These are phyloP conservation scores for Euwallacea fornicatus DNA, from an alignment of 1,140 invertebrate species.

Conservation along the genomic window DNA sequence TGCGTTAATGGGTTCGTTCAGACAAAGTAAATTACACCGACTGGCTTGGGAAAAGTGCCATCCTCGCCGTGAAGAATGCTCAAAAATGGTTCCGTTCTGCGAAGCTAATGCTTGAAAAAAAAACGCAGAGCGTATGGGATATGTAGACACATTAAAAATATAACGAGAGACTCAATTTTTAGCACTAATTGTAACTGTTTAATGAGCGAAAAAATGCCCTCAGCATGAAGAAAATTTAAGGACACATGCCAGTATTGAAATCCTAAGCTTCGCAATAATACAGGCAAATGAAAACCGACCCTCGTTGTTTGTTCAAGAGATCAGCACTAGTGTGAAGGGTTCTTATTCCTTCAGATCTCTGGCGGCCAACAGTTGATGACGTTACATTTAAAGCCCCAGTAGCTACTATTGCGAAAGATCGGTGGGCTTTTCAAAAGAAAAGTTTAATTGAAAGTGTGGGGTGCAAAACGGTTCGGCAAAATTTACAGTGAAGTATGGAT, in stretches of 20 bases:
- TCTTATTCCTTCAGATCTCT: constrained; percentile 33
- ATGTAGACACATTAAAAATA: background rate
- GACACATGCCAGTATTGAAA: constrained; percentile 25
- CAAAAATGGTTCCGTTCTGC: constrained; percentile 10
- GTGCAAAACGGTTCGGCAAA: background rate
- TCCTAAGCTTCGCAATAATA: constrained; percentile 28
- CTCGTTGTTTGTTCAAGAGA: constrained; percentile 41
- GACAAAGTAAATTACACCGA: constrained; percentile 21
- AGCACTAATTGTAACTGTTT: background rate
- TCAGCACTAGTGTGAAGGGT: constrained; percentile 38
- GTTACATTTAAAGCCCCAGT: constrained; percentile 20
- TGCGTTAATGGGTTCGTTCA: constrained; percentile 18
- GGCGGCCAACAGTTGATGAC: constrained; percentile 32
- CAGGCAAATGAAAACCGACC: constrained; percentile 35
- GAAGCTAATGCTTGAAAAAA: background rate
- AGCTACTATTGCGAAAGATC: background rate
- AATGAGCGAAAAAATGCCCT: background rate
- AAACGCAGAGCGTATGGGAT: background rate
- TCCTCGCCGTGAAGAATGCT: constrained; percentile 7
- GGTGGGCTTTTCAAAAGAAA: constrained; percentile 8
- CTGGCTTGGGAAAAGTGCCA: constrained; percentile 21
- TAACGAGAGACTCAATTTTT: background rate
- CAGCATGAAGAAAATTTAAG: background rate
- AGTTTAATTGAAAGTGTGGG: constrained; percentile 26
- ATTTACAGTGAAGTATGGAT: no score